These are phyloP conservation scores for Myodes glareolus DNA, from an alignment of 2,113 vertebrate species.

Conservation along the genomic window DNA sequence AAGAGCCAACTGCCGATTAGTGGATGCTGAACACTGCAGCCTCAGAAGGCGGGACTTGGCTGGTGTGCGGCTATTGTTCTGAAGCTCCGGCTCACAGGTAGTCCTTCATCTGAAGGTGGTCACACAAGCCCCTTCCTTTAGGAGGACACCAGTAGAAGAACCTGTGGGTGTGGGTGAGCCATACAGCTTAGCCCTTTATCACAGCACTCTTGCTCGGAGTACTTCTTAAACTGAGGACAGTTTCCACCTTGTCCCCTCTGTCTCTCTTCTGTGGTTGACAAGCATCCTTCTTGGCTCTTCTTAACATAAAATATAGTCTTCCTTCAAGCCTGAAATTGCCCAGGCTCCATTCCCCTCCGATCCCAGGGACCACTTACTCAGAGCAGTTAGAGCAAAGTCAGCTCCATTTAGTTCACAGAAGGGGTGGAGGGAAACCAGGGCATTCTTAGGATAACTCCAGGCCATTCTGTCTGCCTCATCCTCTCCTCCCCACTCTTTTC, in stretches of 20 bases:
- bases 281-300: neutral
- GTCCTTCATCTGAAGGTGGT: neutral
- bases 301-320: neutral
- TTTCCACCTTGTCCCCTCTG: neutral
- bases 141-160: neutral
- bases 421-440: neutral
- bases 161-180: neutral
- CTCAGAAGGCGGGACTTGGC: neutral
- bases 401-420: neutral
- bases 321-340: neutral
- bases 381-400: neutral
- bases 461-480: neutral
- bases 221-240: slow-evolving; percentile 17
- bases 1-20: slow-evolving; percentile 27
- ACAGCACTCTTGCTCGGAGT: neutral
- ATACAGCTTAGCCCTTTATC: neutral
- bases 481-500: neutral
- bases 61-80: slow-evolving; percentile 60
- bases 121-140: neutral
- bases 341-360: neutral
- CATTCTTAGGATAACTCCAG: neutral
- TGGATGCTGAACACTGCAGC: slow-evolving; percentile 16
- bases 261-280: neutral
- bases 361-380: neutral
- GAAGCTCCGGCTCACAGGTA: neutral